Base-by-base conservation (phyloP, 2,888 invertebrate genomes). In the Lepidocyrtinus sp. region DNA sequence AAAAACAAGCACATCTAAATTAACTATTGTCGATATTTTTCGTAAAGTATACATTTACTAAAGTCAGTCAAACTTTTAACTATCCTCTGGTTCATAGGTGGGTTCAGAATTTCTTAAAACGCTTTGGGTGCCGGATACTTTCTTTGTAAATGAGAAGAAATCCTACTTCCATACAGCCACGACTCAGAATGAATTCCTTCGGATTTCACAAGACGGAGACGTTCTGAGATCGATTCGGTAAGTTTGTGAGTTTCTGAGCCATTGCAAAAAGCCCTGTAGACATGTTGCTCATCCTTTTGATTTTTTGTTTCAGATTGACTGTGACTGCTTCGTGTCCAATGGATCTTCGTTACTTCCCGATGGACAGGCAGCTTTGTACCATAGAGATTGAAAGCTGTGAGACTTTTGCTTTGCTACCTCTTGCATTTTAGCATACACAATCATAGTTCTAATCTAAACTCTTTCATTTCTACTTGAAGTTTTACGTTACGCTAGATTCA, bases 91-190 rank as follows among this genome's bases (percentile, higher is more conserved):
- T 55, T 9, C 22, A 22, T 64, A 83, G 81, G 96, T 97, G 26
- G 96, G 96, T 87, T 96, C 96, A 83, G 96, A 97, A 90, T 96
- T 96, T 90, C 96, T 97, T 90, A 96, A 96, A 81, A 83, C 83
- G 68, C 98, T 99, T 90, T 99, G 99, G 99, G 98, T 99, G 88
- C 99, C 99, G 87, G 99, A 99, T 90, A 99, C 99, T 86, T 99
- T 99, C 91, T 99, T 99, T 91, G 99, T 99, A 27, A 99, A 99
- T 90, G 99, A 99, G 91, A 99, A 99, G 91, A 98, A 98, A 91
- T 97, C 99, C 87, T 99, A 99, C 92, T 98, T 99, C 91, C 99
- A 99, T 91, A 96, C 97, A 91, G 99, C 99, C 87, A 99, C 99
- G 88, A 99, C 99, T 89, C 97, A 97, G 91, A 99, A 99, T 91